Evolutionary conservation across 2,113 vertebrate species (phyloP).

Genomic region (Gobius niger): DNA sequence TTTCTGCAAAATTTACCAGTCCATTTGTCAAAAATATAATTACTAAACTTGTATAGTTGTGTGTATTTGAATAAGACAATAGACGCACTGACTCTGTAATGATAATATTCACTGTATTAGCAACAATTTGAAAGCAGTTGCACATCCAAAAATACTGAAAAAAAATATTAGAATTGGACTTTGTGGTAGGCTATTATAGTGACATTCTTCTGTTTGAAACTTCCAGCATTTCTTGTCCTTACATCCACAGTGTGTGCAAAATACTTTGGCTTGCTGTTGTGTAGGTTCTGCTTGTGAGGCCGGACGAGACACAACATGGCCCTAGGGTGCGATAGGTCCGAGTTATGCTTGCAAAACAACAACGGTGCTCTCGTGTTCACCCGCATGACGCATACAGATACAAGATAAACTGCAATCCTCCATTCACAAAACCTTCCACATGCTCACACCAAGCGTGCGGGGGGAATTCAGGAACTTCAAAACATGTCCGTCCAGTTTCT

Average conservation of each 20-base stretch:
- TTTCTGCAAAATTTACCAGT: no score
- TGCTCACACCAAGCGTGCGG: constrained; percentile 2
- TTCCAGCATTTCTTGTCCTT: no score
- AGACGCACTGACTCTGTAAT: no score
- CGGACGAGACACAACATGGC: background rate
- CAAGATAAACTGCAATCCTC: constrained; percentile 32
- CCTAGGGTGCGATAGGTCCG: background rate
- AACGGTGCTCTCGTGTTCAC: constrained; percentile 3
- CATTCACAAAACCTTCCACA: constrained; percentile 19
- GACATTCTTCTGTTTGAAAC: background rate
- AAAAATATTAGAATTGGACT: background rate
- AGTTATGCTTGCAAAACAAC: constrained; percentile 25
- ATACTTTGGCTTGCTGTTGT: background rate
- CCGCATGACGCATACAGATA: constrained; percentile 26
- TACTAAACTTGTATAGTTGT: no score
- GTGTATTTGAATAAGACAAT: no score
- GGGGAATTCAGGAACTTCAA: constrained; percentile 36
- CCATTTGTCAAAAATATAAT: no score
- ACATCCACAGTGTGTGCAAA: background rate
- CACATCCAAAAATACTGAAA: background rate
- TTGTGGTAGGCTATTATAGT: background rate
- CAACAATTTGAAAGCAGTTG: background rate
- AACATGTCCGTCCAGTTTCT: constrained; percentile 60
- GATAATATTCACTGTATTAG: background rate
- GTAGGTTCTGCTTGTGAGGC: background rate